Base-by-base conservation (phyloP, 2,113 vertebrate genomes). In the Leptocoma aspasia region DNA sequence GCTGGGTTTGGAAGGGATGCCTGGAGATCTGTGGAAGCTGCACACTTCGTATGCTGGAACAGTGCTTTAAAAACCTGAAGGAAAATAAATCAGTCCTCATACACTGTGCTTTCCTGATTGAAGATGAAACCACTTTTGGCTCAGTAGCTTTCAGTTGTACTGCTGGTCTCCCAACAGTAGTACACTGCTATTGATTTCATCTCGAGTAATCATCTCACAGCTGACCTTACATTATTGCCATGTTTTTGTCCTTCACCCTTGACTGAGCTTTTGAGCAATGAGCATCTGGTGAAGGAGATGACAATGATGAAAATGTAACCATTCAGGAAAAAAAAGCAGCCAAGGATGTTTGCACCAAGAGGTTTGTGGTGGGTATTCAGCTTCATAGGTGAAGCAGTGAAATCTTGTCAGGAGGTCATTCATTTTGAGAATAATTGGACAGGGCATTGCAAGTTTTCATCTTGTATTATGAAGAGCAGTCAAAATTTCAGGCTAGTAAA, bases 241-340 rank as follows among this genome's bases (percentile, higher is more conserved):
- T 78, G 61, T 37, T 89, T 95, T 81, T 89, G 77, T 66, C 60
- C 60, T 94, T 96, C 42, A 70, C 42, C 69, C 52, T 75, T 89
- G 81, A 45, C 41, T 78, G 80, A 70, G n/a, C 72, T 75, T 77
- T 83, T 71, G 68, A 81, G 60, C 68, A 53, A 15, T 45, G 54
- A 90, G 80, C 45, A 53, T 80, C 77, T 91, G 77, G 42, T 86
- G 77, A 63, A 65, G 65, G 72, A 73, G 35, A 33, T 80, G 86
- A 54, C 21, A 13, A 60, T 13, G 30, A 39, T 92, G 60, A 73
- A 92, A 66, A 68, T 7, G 4, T 57, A 86, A 13, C 59, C 7
- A 17, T 77, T 91, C 80, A 78, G 80, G 23, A 92, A 56, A 71
- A 63, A 87, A 87, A 57, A 33, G 11, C 66, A 82, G 23, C 35